Evolutionary conservation across 2,797 vertebrate species (phyloP).

Genomic region (Sardinella longiceps): DNA sequence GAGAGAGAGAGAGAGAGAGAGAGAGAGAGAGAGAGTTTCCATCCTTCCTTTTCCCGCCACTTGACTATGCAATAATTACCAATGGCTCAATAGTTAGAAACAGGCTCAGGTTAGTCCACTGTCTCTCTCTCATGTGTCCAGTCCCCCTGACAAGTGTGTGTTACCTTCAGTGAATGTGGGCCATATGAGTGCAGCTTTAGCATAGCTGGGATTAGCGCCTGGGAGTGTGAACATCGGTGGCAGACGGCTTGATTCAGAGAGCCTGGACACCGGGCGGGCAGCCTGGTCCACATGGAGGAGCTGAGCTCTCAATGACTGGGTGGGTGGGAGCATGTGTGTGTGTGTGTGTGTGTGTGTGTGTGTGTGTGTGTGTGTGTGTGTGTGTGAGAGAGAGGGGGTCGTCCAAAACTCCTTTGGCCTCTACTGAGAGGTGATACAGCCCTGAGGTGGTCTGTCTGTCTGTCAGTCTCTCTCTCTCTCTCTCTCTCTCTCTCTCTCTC

Average conservation of each 20-base stretch:
- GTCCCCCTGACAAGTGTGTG: background rate
- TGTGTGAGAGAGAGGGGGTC: background rate
- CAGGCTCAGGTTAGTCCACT: background rate
- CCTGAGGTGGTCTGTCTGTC: slow-evolving; percentile 20
- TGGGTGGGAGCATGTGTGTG: background rate
- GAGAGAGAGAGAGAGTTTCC: background rate
- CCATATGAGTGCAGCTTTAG: background rate
- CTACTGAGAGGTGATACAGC: background rate
- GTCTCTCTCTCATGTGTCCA: background rate
- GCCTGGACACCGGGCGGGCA: background rate
- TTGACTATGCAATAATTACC: background rate
- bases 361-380: slow-evolving; percentile 5
- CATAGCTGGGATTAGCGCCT: slow-evolving; percentile 15
- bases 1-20: background rate
- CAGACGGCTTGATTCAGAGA: background rate
- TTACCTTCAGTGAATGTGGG: background rate
- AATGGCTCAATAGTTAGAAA: background rate
- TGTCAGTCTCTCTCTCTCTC: background rate
- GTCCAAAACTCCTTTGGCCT: slow-evolving; percentile 4
- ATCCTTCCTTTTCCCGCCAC: background rate
- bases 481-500: background rate
- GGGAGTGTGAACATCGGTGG: slow-evolving; percentile 4
- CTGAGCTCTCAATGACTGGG: background rate
- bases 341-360: background rate
- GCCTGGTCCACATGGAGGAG: background rate